Base-by-base conservation (phyloP, 2,888 invertebrate genomes). In the Lysandra coridon region DNA sequence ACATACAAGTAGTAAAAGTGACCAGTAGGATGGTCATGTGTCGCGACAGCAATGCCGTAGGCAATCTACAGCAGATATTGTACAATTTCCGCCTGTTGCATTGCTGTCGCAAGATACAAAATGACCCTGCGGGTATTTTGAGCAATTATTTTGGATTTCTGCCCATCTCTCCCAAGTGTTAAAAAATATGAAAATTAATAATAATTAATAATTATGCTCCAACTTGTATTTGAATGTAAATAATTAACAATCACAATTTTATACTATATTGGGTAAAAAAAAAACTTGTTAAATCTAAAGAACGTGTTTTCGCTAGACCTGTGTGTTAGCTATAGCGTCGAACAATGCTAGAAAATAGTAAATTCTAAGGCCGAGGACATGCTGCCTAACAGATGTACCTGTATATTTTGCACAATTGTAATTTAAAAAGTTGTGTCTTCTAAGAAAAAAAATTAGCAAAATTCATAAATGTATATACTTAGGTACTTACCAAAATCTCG, bases 351-450 rank as follows among this genome's bases (percentile, higher is more conserved):
- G 14, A 33, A 0, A 14, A 33, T 33, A 33, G 69, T 69, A 37
- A 69, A 33, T 69, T 69, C 5, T 69, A 69, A 69, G 69, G 69
- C 69, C 14, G 33, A 37, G 69, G 33, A 33, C 69, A 64, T 53
- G 62, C 49, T 75, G 64, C 53, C 49, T 44, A 73, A 78, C 73
- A 17, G 78, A 74, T 79, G 79, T 79, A 80, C 80, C 80, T 80
- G 79, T 79, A 80, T 79, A 79, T 79, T 53, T 57, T 57, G 76
- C 76, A 57, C 76, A 76, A 57, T 53, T 57, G 53, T 57, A 76
- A 53, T 5, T 76, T 30, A 57, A 53, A 76, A 53, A 75, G 49
- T 7, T 30, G 57, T 30, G 75, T 75, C 17, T 75, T 17, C 14
- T 30, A 12, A 53, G 30, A 17, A 76, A 33, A 33, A 49, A 76